Evolutionary conservation across 2,113 vertebrate genomes (phyloP).

Genomic region (Craseonycteris thonglongyai): DNA sequence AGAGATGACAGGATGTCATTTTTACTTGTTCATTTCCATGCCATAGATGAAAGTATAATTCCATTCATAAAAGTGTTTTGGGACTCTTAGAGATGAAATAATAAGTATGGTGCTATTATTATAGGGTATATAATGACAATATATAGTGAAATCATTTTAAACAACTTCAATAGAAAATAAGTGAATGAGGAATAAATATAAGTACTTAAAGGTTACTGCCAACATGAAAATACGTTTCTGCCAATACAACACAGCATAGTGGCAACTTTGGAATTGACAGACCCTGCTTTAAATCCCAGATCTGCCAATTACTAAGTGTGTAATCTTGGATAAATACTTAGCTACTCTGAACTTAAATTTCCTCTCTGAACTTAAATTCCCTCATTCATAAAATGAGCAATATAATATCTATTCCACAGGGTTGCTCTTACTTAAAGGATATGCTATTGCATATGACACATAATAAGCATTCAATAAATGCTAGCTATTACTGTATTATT

Average conservation of each 20-base stretch:
- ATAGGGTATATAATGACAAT: background rate
- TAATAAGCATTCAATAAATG: constrained; percentile 13
- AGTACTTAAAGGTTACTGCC: background rate
- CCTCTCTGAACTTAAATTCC: background rate
- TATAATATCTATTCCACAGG: background rate
- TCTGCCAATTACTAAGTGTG: background rate
- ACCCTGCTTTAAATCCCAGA: background rate
- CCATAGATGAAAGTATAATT: constrained; percentile 5
- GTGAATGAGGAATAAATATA: background rate
- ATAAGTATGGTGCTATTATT: background rate
- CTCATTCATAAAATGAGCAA: constrained; percentile 1
- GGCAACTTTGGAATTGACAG: background rate
- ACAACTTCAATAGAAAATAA: constrained; percentile 3
- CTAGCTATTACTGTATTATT: background rate
- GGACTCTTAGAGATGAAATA: background rate
- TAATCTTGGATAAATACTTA: constrained; percentile 19
- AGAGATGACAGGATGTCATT: background rate
- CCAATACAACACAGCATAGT: background rate
- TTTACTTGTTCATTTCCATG: background rate
- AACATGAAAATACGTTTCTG: constrained; percentile 21
- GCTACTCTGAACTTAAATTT: background rate
- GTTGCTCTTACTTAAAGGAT: background rate
- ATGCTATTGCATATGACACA: background rate
- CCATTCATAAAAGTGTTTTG: background rate
- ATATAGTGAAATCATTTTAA: background rate